Conservation (phyloP, 1,140 invertebrate species). For the Metaphire vulgaris region DNA sequence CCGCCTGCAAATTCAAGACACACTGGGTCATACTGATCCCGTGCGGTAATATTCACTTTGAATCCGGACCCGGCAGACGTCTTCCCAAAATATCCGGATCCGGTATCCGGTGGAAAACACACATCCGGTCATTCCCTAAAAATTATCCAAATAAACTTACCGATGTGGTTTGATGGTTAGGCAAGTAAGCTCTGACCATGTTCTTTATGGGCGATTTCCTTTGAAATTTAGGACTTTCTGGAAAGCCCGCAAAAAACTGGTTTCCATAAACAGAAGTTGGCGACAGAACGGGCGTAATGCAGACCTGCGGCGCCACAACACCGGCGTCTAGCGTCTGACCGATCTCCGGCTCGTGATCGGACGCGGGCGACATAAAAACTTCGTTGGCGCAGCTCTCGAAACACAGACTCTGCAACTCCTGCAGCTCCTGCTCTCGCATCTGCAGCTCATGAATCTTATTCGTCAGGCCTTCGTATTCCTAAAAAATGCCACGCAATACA, state of each 20-base stretch:
- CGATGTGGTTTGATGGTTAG: conserved; percentile 83
- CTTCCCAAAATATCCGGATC: no score
- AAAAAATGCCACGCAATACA: no score
- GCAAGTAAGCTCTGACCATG: conserved; percentile 76
- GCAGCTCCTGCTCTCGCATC: conserved; percentile 71
- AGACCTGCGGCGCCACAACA: not conserved
- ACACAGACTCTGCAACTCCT: conserved; percentile 56
- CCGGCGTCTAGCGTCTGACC: not conserved
- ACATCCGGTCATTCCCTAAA: no score
- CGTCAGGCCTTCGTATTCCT: conserved; percentile 83
- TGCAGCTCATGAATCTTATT: conserved; percentile 83
- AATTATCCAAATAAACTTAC: no score
- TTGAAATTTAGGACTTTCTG: not conserved
- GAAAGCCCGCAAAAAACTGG: not conserved
- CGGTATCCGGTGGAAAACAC: no score
- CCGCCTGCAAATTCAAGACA: no score
- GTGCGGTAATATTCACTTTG: no score
- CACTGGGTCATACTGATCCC: no score
- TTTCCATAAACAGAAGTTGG: not conserved
- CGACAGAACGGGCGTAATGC: not conserved
- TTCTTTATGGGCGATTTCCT: conserved; percentile 55
- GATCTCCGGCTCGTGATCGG: not conserved
- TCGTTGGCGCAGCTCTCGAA: not conserved
- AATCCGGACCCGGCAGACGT: no score
- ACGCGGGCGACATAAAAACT: not conserved